phyloP scores from a whole-genome alignment of 2,888 invertebrate genomes.

The Acleris literana region DNA sequence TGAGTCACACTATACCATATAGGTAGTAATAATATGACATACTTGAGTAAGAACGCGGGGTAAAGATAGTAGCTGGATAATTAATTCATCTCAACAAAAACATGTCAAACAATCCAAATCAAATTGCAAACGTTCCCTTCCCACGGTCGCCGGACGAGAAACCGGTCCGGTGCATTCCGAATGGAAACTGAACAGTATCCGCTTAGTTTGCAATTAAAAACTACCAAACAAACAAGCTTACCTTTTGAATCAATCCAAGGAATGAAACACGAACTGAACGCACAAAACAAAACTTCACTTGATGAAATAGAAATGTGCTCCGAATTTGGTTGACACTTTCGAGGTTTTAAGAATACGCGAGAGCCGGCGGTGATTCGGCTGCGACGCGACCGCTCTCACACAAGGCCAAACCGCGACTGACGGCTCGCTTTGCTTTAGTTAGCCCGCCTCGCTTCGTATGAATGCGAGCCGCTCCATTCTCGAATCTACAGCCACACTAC shows the following conservation, averaged over 20 bases:
- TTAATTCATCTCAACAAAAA: constrained; percentile 30
- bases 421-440: constrained; percentile 3
- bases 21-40: background rate
- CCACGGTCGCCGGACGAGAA: constrained; percentile 77
- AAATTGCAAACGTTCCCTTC: constrained; percentile 68
- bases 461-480: constrained; percentile 70
- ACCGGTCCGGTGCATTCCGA: constrained; percentile 75
- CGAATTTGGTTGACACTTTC: constrained; percentile 36
- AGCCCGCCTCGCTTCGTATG: constrained; percentile 42
- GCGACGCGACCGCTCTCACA: constrained; percentile 43
- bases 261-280: constrained; percentile 50
- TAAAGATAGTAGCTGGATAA: background rate
- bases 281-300: constrained; percentile 71
- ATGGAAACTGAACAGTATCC: constrained; percentile 70
- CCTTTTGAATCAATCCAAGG: constrained; percentile 59
- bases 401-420: constrained; percentile 57
- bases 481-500: constrained; percentile 63
- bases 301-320: constrained; percentile 61
- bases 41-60: constrained; percentile 2
- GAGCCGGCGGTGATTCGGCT: constrained; percentile 46
- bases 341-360: constrained; percentile 57
- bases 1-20: constrained; percentile 10
- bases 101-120: constrained; percentile 46
- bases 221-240: constrained; percentile 59
- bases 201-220: constrained; percentile 59